Evolutionary conservation across 2,113 vertebrate species (phyloP), one percentile per base, ranked within the genome.

Genomic region (Bagarius yarrelli): DNA sequence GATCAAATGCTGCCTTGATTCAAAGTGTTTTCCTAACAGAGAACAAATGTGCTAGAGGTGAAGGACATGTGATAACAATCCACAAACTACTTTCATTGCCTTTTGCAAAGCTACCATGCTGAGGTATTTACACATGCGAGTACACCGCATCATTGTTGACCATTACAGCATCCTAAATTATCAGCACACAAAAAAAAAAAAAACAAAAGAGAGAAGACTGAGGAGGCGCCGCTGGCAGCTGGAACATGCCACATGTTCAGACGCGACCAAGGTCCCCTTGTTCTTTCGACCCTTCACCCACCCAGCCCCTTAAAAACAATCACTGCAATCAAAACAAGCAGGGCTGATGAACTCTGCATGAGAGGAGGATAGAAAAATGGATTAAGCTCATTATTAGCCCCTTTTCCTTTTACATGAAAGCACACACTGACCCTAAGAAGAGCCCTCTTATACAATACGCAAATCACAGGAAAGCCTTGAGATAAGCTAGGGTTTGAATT

Each of bases 111-210:
- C 50, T 60, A 76, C 50, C 40, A 6, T 52, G 19, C 78, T 55
- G 47, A 56, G 44, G 61, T 78, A 85, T 86, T 85, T 87, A 59
- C 69, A 66, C 81, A 82, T 52, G 66, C 55, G 57, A 78, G 78
- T 55, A 56, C 78, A 82, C 76, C 83, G 64, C 67, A 59, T 83
- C 81, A 81, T 87, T 83, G 74, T 59, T 85, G 81, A 84, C 87
- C 85, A 87, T 88, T 87, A 88, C 86, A 81, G 83, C 81, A 84
- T 83, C 82, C 81, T 88, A 85, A 89, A 86, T 82, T 84, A 84
- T 86, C 75, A 87, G 77, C 74, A 79, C 81, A 85, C 81, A 85
- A 85, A 85, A 86, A 87, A 79, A 80, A 86, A 78, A 79, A 76
- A 85, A 84, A 81, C 85, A 81, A n/a, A 23, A 59, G 60, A 63